Percentiles rank a stretch among this genome's conserved stretches.
Conservation (phyloP, 1,140 invertebrate species). For the Harpegnathos saltator region DNA sequence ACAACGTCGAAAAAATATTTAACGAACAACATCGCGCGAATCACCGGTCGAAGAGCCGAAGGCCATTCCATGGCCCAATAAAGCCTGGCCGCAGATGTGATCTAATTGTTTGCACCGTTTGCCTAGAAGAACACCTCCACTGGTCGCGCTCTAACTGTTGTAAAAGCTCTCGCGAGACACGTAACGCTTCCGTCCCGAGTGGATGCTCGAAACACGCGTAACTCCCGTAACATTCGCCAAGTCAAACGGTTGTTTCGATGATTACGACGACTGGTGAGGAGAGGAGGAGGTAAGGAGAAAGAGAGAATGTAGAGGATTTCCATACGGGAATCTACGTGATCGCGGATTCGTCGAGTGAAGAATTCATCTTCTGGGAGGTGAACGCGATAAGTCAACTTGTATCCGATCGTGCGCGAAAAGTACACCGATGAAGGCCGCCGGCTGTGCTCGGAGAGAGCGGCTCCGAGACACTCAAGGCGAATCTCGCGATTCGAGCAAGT, state of each 20-base stretch:
- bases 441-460: too few relatives aligned
- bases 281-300: too few relatives aligned
- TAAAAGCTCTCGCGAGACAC: slow-evolving; percentile 53
- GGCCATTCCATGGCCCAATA: not conserved
- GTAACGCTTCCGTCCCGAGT: slow-evolving; percentile 18
- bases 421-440: not conserved
- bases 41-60: not conserved
- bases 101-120: slow-evolving; percentile 9
- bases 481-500: not conserved
- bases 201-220: slow-evolving; percentile 7
- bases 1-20: slow-evolving; percentile 17
- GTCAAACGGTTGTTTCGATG: not conserved
- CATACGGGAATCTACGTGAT: too few relatives aligned
- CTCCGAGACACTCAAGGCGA: too few relatives aligned
- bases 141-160: not conserved
- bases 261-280: not conserved
- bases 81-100: slow-evolving; percentile 6
- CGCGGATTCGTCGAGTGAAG: not conserved
- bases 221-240: slow-evolving; percentile 25
- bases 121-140: not conserved
- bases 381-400: not conserved
- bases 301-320: too few relatives aligned
- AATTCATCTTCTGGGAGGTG: not conserved
- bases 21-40: not conserved
- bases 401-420: not conserved